phyloP scores from a whole-genome alignment of 2,888 invertebrate species.

The Eudasyphora cyanicolor region DNA sequence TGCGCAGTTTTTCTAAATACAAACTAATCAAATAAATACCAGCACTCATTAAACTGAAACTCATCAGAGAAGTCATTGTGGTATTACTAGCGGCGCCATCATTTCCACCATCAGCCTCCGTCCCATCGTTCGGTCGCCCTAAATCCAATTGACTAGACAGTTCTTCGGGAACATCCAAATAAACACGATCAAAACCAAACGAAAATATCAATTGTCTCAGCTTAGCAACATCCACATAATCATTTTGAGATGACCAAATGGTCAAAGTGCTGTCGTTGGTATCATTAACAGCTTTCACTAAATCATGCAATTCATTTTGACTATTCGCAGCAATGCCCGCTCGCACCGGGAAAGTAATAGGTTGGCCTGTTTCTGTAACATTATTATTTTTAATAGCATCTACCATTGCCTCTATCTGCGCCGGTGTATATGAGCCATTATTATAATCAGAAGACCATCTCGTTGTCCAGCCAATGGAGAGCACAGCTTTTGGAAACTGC shows the following conservation, averaged over 20 bases:
- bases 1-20: slow-evolving; percentile 67
- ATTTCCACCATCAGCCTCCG: background rate
- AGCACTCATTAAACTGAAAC: slow-evolving; percentile 71
- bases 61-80: slow-evolving; percentile 68
- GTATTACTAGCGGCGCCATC: slow-evolving; percentile 8
- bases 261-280: slow-evolving; percentile 84
- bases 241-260: slow-evolving; percentile 87
- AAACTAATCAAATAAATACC: slow-evolving; percentile 72
- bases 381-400: slow-evolving; percentile 80
- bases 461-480: slow-evolving; percentile 94
- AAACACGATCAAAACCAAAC: slow-evolving; percentile 86
- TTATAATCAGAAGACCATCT: slow-evolving; percentile 81
- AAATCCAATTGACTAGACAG: slow-evolving; percentile 81
- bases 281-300: slow-evolving; percentile 81
- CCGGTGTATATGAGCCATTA: slow-evolving; percentile 83
- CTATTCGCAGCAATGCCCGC: slow-evolving; percentile 87
- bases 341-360: slow-evolving; percentile 90
- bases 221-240: slow-evolving; percentile 85
- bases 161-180: slow-evolving; percentile 88
- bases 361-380: slow-evolving; percentile 81
- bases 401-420: slow-evolving; percentile 87
- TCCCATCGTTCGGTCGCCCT: slow-evolving; percentile 42
- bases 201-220: slow-evolving; percentile 85
- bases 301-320: slow-evolving; percentile 82
- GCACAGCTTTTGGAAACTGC: slow-evolving; percentile 83